Conservation (phyloP, 2,797 vertebrate genomes). For the Scyliorhinus canicula region DNA sequence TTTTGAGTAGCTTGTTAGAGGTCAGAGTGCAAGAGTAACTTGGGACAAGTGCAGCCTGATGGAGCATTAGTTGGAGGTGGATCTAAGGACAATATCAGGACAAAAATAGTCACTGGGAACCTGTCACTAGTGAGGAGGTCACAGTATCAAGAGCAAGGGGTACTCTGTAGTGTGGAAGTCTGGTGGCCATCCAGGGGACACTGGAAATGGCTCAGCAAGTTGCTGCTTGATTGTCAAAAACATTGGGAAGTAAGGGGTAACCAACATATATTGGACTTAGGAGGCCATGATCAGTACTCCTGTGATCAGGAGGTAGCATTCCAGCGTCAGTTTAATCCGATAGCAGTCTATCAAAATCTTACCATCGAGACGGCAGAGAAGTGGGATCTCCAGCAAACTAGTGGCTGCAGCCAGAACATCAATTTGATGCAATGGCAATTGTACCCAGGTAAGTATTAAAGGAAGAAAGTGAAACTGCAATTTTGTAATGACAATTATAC, state of each 20-base stretch:
- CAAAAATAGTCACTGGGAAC: neutral
- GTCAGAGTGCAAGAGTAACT: neutral
- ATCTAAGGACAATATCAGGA: neutral
- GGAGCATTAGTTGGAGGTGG: no score
- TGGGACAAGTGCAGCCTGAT: neutral
- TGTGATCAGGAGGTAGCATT: neutral
- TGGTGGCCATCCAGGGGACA: neutral
- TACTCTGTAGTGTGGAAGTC: neutral
- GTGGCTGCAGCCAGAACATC: neutral
- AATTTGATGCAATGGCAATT: neutral
- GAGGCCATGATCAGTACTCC: neutral
- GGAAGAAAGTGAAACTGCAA: neutral
- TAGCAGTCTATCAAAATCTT: neutral
- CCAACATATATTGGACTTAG: neutral
- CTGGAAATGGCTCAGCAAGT: neutral
- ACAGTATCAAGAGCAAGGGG: neutral
- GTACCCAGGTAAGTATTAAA: neutral
- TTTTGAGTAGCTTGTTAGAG: neutral
- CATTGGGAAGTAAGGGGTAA: neutral
- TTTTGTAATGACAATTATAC: neutral
- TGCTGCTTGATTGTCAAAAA: neutral
- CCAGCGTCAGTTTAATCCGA: neutral
- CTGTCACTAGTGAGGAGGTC: neutral
- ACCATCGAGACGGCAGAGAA: neutral
- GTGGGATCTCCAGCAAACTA: neutral